Base-by-base conservation (phyloP, 2,888 invertebrate genomes). In the Periphyllus acericola region DNA sequence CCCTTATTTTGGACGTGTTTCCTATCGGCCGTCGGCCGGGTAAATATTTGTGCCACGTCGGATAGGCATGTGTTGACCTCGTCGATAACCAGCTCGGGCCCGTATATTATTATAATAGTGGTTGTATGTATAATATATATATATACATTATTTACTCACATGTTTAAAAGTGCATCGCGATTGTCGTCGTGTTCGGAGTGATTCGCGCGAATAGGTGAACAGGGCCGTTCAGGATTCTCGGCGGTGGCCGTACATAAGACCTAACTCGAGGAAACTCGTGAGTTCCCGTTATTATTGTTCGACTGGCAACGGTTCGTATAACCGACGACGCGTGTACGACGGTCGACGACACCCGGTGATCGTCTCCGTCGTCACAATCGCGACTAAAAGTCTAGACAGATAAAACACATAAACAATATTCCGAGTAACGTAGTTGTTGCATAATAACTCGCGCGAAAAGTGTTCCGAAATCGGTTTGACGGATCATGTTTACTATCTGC, bases 1-100 rank as follows among this genome's bases (percentile, higher is more conserved):
- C 83, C 83, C 83, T 83, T 75, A 82, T 75, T 83, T 83, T 36
- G 83, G 83, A 83, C 83, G 74, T 60, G 83, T 83, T 83, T 83
- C 60, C 83, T 75, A 75, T 74, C 55, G 83, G 55, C 79, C 25
- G n/a, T 52, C 76, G 76, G 32, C 55, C 72, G 82, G 82, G 71
- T 82, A 82, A 82, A 82, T 82, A 74, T 83, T 83, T 83, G 83
- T 75, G 74, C 75, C 74, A 60, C 60, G 60, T 75, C 75, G 75
- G 60, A 74, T 17, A 66, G 83, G 83, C 82, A 83, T 52, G 71
- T 72, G 82, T 83, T 83, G 75, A 75, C 83, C 75, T 60, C 83
- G 74, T 66, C 83, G 60, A 75, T 40, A 60, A 60, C 75, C 72
- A 55, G 40, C 40, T 40, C 25, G 34, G 46, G 46, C 19, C 25